These are phyloP conservation scores for Melozone crissalis DNA, from an alignment of 2,113 vertebrate genomes.

Conservation along the genomic window DNA sequence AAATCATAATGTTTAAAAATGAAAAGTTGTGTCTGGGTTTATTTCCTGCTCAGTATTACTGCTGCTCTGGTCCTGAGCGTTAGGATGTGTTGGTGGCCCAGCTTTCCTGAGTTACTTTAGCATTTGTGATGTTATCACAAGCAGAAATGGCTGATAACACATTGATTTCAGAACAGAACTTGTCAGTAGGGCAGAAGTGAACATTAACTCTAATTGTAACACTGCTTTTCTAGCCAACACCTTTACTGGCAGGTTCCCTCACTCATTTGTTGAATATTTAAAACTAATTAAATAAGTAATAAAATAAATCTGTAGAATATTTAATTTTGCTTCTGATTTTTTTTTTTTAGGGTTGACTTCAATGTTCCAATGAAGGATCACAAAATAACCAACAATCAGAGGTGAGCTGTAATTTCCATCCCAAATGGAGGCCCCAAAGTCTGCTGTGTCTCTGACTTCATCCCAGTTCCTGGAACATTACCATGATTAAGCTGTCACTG, in stretches of 20 bases:
- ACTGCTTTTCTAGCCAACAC: not conserved
- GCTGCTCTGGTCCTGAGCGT: accelerated
- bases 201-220: not conserved
- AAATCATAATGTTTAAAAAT: not conserved
- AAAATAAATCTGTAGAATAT: not conserved
- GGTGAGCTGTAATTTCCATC: slow-evolving; percentile 72
- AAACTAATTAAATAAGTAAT: not conserved
- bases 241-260: not conserved
- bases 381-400: slow-evolving; percentile 97
- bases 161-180: not conserved
- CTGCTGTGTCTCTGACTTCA: not conserved
- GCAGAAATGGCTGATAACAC: not conserved
- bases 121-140: not conserved
- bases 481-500: not conserved
- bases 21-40: not conserved
- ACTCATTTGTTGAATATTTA: not conserved
- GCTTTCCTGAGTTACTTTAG: not conserved
- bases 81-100: not conserved
- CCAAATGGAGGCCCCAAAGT: not conserved
- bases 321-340: not conserved
- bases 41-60: not conserved
- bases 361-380: slow-evolving; percentile 99
- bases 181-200: not conserved
- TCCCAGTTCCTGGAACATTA: not conserved
- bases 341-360: slow-evolving; percentile 89